Base-by-base conservation (phyloP, 1,140 invertebrate genomes). In the Ptiloglossa arizonensis region DNA sequence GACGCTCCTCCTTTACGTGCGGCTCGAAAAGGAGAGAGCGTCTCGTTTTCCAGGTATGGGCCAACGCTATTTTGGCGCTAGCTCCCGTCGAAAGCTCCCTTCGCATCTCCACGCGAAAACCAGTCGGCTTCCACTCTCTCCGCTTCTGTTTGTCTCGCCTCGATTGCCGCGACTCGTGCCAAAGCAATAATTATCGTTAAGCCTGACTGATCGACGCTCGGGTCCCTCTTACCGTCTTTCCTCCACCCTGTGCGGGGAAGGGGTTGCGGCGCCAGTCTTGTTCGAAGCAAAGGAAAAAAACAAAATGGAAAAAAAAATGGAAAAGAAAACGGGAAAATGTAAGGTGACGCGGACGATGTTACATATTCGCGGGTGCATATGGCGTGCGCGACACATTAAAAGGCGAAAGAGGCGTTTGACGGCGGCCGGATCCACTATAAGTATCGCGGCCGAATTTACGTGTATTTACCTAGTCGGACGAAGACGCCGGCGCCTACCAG, bases 361-460 rank as follows among this genome's bases (percentile, higher is more conserved):
- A 74, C 19, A 29, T 41, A 17, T 24, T 41, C 44, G 41, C 46
- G 11, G 27, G 22, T 13, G 54, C 54, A 15, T 41, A 44, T 52
- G 54, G n/a, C n/a, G n/a, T 50, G 32, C 44, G 9, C n/a, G 15
- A 52, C 59, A 59, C 54, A 72, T 81, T 79, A 74, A 68, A 79
- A 79, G 59, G 22, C 57, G 56, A 29, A 67, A 68, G n/a, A 27
- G 35, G 38, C 56, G 78, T 81, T 78, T 74, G 74, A 76, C 46
- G 52, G 64, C 38, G 66, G 54, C 63, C 50, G 83, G 74, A 80
- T 74, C 52, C 82, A 48, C 75, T 81, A 75, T 71, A 59, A n/a
- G 29, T 68, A 87, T 84, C 79, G 46, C 63, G 24, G 44, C 5
- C 19, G 50, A 76, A 85, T 87, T 86, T 88, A 88, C 75, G 80